Percentiles rank a stretch among this genome's conserved stretches.
Conservation (phyloP, 2,797 vertebrate genomes). For the Tangara arthus region DNA sequence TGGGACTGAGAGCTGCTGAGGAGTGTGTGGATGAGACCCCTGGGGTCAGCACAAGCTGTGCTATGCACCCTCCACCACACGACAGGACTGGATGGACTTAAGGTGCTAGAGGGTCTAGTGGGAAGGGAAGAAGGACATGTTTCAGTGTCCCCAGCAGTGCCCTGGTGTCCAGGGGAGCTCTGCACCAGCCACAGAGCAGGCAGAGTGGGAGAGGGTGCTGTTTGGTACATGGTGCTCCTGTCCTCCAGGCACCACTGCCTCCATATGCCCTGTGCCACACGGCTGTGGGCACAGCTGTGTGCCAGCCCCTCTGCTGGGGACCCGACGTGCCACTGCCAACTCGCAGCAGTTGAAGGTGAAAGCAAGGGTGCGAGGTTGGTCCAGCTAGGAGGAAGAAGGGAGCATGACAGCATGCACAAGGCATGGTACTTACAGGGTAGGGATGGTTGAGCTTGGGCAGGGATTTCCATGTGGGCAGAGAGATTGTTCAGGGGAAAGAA, state of each 20-base stretch:
- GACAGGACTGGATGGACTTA: not conserved
- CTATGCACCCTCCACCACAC: not conserved
- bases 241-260: not conserved
- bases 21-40: not conserved
- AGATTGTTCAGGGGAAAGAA: not conserved
- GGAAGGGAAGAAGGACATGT: not conserved
- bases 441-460: not conserved
- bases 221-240: not conserved
- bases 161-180: not conserved
- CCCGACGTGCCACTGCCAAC: not conserved
- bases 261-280: not conserved
- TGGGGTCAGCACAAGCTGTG: accelerated
- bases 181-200: not conserved
- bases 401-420: not conserved
- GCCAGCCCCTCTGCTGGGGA: not conserved
- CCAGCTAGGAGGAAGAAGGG: not conserved
- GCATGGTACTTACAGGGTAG: accelerated
- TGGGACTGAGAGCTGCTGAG: not conserved
- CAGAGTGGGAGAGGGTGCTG: not conserved
- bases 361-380: not conserved
- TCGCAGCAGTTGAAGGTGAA: not conserved
- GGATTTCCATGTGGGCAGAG: not conserved
- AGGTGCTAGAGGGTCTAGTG: not conserved
- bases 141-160: not conserved
- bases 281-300: not conserved